Evolutionary conservation across 2,797 vertebrate genomes (phyloP).

Genomic region (Uromys caudimaculatus): DNA sequence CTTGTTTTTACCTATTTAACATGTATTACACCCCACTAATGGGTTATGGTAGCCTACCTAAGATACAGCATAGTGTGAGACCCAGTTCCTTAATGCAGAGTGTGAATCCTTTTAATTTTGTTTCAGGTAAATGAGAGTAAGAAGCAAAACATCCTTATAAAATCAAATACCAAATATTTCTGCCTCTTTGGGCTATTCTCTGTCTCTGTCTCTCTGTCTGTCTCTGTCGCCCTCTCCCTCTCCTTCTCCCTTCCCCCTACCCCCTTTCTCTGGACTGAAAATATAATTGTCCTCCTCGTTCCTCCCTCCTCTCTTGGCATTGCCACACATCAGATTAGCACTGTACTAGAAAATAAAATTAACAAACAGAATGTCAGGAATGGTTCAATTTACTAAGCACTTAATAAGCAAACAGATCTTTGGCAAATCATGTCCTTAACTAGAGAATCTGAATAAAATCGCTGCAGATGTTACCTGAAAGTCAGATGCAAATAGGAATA

Average conservation of each 20-base stretch:
- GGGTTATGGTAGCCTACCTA: background rate
- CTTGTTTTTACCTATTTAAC: background rate
- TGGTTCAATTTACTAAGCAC: background rate
- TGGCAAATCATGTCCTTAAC: background rate
- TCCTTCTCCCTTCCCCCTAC: background rate
- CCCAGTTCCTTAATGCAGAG: background rate
- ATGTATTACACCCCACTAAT: background rate
- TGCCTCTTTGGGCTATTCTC: background rate
- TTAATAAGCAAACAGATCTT: background rate
- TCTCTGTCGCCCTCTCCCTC: background rate
- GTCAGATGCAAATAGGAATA: background rate
- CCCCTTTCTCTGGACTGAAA: background rate
- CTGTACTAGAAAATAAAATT: background rate
- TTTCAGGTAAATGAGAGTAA: background rate
- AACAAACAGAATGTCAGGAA: background rate
- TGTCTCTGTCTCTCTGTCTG: too few relatives aligned
- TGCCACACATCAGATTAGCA: background rate
- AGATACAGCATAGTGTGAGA: background rate
- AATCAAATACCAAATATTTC: slow-evolving; percentile 13
- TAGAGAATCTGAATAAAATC: background rate
- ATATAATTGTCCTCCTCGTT: background rate
- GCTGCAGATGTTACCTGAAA: background rate
- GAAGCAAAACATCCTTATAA: background rate
- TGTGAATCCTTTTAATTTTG: background rate
- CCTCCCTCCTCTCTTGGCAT: background rate